These are phyloP conservation scores for Heliocidaris tuberculata DNA, from an alignment of 35 echinoderm and acorn worm genomes.

Conservation along the genomic window DNA sequence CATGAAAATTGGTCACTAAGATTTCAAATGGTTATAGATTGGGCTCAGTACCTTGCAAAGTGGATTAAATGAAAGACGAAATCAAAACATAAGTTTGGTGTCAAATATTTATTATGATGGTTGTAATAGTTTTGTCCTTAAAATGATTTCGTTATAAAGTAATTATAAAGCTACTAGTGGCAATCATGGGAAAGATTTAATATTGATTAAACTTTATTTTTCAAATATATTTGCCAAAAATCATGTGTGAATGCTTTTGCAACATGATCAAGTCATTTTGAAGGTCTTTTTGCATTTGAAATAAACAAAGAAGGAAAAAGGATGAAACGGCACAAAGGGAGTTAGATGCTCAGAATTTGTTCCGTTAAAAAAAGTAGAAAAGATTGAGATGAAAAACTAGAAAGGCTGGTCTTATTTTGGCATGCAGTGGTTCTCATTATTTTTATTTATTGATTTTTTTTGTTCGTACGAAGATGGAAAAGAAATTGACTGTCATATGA, in stretches of 20 bases:
- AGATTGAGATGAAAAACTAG: neutral
- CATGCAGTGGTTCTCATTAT: neutral
- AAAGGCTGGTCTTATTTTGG: neutral
- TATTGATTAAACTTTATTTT: neutral
- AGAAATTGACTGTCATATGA: neutral
- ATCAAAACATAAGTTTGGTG: no score
- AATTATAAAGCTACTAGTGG: neutral
- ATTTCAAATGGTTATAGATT: neutral
- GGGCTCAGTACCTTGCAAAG: neutral
- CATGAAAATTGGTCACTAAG: neutral
- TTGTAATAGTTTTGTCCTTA: neutral
- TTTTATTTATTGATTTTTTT: neutral
- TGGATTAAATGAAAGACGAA: neutral
- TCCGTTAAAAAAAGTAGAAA: no score
- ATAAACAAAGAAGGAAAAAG: neutral
- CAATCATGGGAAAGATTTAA: neutral
- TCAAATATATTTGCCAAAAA: neutral
- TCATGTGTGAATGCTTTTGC: neutral
- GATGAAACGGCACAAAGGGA: neutral
- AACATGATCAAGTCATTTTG: neutral
- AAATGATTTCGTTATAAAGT: neutral
- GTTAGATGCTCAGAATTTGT: neutral
- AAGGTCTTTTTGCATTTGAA: neutral
- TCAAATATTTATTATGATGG: neutral
- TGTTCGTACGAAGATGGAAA: slow-evolving; percentile 15